Percentiles rank a stretch among this genome's conserved stretches.
Evolutionary conservation across 2,113 vertebrate genomes (phyloP).

Genomic region (Gallinago paraguaiae): DNA sequence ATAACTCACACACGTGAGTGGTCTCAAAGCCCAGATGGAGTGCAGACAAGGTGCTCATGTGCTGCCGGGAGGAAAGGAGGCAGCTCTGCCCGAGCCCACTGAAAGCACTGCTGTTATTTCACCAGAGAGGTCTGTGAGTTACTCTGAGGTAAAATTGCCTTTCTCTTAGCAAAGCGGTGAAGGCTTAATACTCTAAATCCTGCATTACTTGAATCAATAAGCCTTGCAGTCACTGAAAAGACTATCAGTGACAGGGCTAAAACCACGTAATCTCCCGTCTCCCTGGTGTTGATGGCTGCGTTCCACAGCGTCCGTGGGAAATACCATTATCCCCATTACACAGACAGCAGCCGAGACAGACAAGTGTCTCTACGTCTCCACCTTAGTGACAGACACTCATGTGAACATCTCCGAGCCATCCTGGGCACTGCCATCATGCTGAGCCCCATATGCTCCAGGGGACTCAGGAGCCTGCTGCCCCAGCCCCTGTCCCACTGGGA

Average conservation of each 20-base stretch:
- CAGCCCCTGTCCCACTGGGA: not conserved
- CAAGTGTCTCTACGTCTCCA: not conserved
- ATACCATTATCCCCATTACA: not conserved
- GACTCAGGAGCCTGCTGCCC: not conserved
- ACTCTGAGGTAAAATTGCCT: not conserved
- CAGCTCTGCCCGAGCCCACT: not conserved
- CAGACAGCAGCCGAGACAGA: not conserved
- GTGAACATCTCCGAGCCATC: not conserved
- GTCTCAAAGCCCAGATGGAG: not conserved
- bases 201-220: slow-evolving; percentile 35
- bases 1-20: not conserved
- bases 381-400: rapidly evolving
- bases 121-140: not conserved
- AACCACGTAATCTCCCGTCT: not conserved
- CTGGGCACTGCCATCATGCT: rapidly evolving
- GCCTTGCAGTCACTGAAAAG: slow-evolving; percentile 20
- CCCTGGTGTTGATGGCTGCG: not conserved
- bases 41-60: not conserved
- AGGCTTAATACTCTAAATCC: slow-evolving; percentile 46
- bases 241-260: not conserved
- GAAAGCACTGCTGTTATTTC: not conserved
- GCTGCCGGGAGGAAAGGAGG: not conserved
- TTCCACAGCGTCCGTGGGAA: not conserved
- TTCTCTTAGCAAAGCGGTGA: not conserved
- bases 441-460: not conserved